phyloP scores from a whole-genome alignment of 2,113 vertebrate species.

The Anser brachyrhynchus region DNA sequence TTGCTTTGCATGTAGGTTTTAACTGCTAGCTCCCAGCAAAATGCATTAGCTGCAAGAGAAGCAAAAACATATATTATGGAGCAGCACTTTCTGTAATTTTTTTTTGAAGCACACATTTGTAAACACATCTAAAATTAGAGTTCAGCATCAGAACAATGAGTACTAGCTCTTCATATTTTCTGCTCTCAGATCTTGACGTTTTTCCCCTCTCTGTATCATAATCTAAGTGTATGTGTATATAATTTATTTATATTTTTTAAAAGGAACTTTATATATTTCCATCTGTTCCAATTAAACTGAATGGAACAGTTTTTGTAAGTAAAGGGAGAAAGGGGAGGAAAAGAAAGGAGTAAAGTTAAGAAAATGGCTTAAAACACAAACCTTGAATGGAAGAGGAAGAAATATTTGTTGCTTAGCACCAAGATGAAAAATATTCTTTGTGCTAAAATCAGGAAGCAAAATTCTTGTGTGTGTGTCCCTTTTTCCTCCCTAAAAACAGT shows the following conservation, averaged over 20 bases:
- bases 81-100: constrained; percentile 41
- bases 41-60: constrained; percentile 67
- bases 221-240: constrained; percentile 40
- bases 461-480: background rate
- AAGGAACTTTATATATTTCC: constrained; percentile 76
- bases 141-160: constrained; percentile 70
- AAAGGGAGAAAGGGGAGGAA: constrained; percentile 51
- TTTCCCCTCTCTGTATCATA: background rate
- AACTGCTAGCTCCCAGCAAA: constrained; percentile 67
- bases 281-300: constrained; percentile 79
- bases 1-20: constrained; percentile 59
- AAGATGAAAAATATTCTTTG: background rate
- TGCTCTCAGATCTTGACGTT: constrained; percentile 55
- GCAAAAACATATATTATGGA: constrained; percentile 60
- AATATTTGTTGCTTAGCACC: constrained; percentile 54
- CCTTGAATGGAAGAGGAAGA: constrained; percentile 21
- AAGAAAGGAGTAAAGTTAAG: background rate
- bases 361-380: constrained; percentile 44
- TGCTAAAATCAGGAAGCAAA: background rate
- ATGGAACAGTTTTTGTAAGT: constrained; percentile 54
- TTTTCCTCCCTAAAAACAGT: background rate
- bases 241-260: constrained; percentile 76
- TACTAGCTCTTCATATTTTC: constrained; percentile 64
- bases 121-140: constrained; percentile 80
- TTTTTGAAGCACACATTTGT: constrained; percentile 69